These are phyloP conservation scores for Cordilura impudica DNA, from an alignment of 2,888 invertebrate species.

Conservation along the genomic window DNA sequence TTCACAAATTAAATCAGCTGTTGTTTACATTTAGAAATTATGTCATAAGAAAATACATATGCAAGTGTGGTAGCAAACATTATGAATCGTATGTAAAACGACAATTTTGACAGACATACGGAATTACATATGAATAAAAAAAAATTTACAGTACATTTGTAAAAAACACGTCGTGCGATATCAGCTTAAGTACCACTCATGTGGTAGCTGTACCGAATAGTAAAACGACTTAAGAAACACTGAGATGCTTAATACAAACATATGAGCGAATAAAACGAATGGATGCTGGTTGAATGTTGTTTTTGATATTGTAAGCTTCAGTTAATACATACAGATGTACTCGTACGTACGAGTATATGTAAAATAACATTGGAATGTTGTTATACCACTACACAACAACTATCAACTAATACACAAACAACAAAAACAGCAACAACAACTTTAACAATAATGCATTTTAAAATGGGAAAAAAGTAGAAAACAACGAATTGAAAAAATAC, in stretches of 20 bases:
- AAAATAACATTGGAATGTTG: constrained; percentile 62
- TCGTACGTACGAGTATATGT: constrained; percentile 31
- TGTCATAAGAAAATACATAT: too few relatives aligned
- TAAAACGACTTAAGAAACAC: neutral
- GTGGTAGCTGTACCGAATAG: too few relatives aligned
- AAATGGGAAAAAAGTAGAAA: constrained; percentile 31
- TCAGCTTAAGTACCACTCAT: too few relatives aligned
- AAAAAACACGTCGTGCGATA: too few relatives aligned
- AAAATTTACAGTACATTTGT: too few relatives aligned
- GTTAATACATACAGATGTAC: constrained; percentile 8
- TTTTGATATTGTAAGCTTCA: constrained; percentile 39
- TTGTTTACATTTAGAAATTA: too few relatives aligned
- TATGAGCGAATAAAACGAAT: neutral
- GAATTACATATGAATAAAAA: too few relatives aligned
- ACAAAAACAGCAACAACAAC: constrained; percentile 21
- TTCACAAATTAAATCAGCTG: too few relatives aligned
- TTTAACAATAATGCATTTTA: constrained; percentile 49
- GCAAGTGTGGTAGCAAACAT: too few relatives aligned
- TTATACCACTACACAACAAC: constrained; percentile 50
- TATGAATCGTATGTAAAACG: too few relatives aligned
- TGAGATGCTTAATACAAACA: neutral
- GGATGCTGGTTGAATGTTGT: constrained; percentile 14
- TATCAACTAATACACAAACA: neutral
- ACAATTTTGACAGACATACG: too few relatives aligned
- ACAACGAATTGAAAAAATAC: constrained; percentile 8